Conservation (phyloP, 2,888 invertebrate genomes). For the Metalampra italica region DNA sequence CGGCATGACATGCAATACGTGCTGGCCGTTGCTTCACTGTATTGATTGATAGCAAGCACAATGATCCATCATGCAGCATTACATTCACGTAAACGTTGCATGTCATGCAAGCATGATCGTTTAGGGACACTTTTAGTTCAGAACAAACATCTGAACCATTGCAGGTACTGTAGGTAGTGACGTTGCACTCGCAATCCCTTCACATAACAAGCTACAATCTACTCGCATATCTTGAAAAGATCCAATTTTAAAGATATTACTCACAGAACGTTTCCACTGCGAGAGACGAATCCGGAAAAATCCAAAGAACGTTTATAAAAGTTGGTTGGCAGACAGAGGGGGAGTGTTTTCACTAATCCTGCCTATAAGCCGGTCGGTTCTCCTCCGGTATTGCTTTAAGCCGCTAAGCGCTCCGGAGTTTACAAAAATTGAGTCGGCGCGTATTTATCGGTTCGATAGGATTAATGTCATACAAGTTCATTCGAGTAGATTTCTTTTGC, state of each 20-base stretch:
- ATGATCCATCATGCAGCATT: no score
- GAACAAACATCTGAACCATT: no score
- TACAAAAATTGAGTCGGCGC: slow-evolving; percentile 6
- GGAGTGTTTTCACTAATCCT: slow-evolving; percentile 5
- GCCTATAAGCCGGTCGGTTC: slow-evolving; percentile 1
- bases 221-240: not conserved
- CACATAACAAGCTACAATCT: no score
- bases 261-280: slow-evolving; percentile 1
- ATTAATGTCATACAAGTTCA: not conserved
- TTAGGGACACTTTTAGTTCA: no score
- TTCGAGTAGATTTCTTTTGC: no score
- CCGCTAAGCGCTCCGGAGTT: slow-evolving; percentile 3
- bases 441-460: slow-evolving; percentile 6
- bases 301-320: not conserved
- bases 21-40: no score
- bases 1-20: no score
- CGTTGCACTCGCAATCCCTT: no score
- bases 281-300: slow-evolving; percentile 1
- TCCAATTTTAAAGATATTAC: slow-evolving; percentile 6
- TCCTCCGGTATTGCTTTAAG: slow-evolving; percentile 3
- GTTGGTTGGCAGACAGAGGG: not conserved
- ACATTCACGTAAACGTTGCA: no score
- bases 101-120: no score
- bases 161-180: no score
- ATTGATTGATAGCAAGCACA: no score